Base-by-base conservation (phyloP, 2,888 invertebrate species). In the Dichetophora obliterata region DNA sequence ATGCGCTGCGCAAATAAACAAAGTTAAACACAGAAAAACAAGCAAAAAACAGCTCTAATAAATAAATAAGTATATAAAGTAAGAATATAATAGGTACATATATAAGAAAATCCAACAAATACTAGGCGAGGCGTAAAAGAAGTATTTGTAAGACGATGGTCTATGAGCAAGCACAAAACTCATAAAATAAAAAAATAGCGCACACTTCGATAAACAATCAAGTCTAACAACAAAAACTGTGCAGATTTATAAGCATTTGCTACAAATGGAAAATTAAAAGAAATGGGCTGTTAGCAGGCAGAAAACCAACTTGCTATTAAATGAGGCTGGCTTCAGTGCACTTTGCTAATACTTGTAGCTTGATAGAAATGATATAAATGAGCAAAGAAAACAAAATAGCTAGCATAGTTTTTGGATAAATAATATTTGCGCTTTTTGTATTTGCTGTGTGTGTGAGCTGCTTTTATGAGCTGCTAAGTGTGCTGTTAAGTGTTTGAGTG, bases 281-380 rank as follows among this genome's bases (percentile, higher is more conserved):
- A 31, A 14, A 31, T 1, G 1, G 8, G 37, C 43, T 2, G 43
- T 1, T 43, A 14, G 43, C 11, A 43, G 14, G 43, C 43, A 43
- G 2, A 11, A 43, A 11, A 11, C 43, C 14, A 37, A n/a, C 9
- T 34, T n/a, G 1, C 43, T 24, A 66, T 66, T 66, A 66, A 66
- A 66, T 66, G 43, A 66, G 14, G 66, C 66, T 48, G 9, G 66
- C 66, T 66, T 37, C 66, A 43, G 22, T 66, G n/a, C 37, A 66
- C 48, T 66, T 66, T 19, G 66, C 63, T 11, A 48, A 48, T 66
- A 43, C 66, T 66, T 66, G 31, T 19, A 22, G n/a, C 66, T 19
- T n/a, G 43, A 66, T 66, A 48, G 22, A 37, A 19, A 22, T 34
- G 43, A n/a, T 19, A 43, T 43, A 9, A 43, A 54, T 31, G 37